A percentile compares a stretch with the other conserved stretches of the same genome.
These are phyloP conservation scores for Pyrgilauda ruficollis DNA, from an alignment of 2,113 vertebrate species.

Conservation along the genomic window DNA sequence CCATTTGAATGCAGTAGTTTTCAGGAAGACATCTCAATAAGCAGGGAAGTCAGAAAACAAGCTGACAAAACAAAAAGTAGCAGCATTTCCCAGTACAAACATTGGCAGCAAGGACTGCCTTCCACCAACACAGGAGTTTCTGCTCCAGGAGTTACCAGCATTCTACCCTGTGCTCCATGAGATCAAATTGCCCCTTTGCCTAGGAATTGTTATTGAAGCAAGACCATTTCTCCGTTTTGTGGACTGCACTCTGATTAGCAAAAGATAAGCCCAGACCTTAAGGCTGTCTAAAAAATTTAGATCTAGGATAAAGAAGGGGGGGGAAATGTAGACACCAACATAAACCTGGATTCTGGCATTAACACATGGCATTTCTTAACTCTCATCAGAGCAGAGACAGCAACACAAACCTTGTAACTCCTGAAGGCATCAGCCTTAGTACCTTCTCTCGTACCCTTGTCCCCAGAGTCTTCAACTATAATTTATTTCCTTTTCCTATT, in stretches of 20 bases:
- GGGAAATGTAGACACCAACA: fast-evolving
- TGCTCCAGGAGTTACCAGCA: neutral
- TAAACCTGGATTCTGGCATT: neutral
- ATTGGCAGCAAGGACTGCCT: neutral
- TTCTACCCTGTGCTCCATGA: neutral
- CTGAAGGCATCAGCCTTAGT: neutral
- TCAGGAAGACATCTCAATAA: slow-evolving; percentile 22
- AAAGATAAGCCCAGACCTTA: neutral
- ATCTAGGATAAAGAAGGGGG: neutral
- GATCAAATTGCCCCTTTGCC: neutral
- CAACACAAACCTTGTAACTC: neutral
- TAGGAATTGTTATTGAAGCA: neutral
- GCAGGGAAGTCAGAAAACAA: neutral
- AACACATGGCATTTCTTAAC: neutral
- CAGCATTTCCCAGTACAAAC: neutral
- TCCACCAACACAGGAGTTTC: neutral
- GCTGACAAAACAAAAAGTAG: neutral
- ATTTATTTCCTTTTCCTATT: neutral
- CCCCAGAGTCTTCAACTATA: neutral
- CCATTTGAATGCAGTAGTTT: neutral
- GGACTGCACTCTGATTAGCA: neutral
- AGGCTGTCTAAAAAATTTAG: neutral
- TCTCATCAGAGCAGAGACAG: neutral
- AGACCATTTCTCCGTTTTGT: neutral
- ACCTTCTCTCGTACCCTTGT: neutral